Evolutionary conservation across 2,888 invertebrate genomes (phyloP).

Genomic region (Leptogaster cylindrica): DNA sequence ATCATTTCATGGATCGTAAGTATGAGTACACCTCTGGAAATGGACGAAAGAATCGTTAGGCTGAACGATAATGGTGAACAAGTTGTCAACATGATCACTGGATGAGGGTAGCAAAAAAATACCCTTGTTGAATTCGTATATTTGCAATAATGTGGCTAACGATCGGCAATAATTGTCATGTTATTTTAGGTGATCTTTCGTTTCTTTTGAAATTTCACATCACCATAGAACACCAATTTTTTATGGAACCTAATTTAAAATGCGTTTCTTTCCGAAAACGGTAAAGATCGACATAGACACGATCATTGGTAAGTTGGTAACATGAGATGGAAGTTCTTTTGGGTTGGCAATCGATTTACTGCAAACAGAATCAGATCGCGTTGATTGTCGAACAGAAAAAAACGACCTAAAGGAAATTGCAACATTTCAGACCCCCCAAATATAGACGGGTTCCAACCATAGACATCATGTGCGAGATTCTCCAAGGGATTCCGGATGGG

Average conservation of each 20-base stretch:
- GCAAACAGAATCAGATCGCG: background rate
- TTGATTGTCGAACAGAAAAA: background rate
- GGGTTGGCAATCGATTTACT: background rate
- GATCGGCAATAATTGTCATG: background rate
- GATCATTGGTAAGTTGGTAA: background rate
- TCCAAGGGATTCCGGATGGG: conserved; percentile 32
- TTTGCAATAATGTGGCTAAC: conserved; percentile 5
- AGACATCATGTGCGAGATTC: conserved; percentile 40
- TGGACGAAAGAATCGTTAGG: conserved; percentile 19
- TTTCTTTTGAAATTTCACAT: too few relatives aligned
- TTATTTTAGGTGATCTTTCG: too few relatives aligned
- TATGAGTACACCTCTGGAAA: conserved; percentile 31
- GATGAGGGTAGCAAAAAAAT: conserved; percentile 6
- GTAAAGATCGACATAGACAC: background rate
- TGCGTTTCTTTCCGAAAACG: conserved; percentile 7
- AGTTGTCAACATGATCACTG: conserved; percentile 34
- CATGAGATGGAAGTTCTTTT: background rate
- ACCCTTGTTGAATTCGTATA: conserved; percentile 17
- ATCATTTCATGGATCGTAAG: conserved; percentile 13
- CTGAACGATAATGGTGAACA: conserved; percentile 20
- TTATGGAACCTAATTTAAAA: conserved; percentile 32
- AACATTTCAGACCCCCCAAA: conserved; percentile 44
- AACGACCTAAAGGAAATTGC: conserved; percentile 35
- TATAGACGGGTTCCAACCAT: conserved; percentile 17
- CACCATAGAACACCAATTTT: too few relatives aligned